phyloP scores from a whole-genome alignment of 2,888 invertebrate species.

The Amiota communis region DNA sequence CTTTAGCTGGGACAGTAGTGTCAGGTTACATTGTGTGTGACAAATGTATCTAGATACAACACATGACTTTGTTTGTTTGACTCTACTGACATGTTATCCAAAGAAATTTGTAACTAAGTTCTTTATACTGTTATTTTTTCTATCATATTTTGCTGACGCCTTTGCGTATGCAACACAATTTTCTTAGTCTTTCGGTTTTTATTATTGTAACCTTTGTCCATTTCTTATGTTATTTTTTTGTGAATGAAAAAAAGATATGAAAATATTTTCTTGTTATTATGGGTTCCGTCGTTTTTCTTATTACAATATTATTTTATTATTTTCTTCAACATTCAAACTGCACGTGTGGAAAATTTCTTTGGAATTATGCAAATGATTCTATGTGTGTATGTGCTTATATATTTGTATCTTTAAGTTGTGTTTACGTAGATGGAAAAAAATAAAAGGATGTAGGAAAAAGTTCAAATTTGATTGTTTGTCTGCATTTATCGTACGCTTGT shows the following conservation, averaged over 20 bases:
- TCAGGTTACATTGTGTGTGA: too few species aligned
- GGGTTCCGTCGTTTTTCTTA: neutral
- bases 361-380: constrained; percentile 14
- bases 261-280: too few species aligned
- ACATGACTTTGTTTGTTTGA: too few species aligned
- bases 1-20: too few species aligned
- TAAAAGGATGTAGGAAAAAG: neutral
- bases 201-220: neutral
- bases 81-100: too few species aligned
- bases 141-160: neutral
- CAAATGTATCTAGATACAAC: too few species aligned
- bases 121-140: too few species aligned
- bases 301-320: neutral
- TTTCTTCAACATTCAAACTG: neutral
- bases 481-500: neutral
- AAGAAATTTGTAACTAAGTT: too few species aligned
- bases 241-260: too few species aligned
- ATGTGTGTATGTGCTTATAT: neutral
- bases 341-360: neutral
- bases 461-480: neutral
- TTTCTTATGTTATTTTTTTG: neutral
- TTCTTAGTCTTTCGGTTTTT: neutral
- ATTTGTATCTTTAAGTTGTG: neutral
- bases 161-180: constrained; percentile 6
- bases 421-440: neutral